Base-by-base conservation (phyloP, 2,888 invertebrate genomes). In the Drosophila affinis region DNA sequence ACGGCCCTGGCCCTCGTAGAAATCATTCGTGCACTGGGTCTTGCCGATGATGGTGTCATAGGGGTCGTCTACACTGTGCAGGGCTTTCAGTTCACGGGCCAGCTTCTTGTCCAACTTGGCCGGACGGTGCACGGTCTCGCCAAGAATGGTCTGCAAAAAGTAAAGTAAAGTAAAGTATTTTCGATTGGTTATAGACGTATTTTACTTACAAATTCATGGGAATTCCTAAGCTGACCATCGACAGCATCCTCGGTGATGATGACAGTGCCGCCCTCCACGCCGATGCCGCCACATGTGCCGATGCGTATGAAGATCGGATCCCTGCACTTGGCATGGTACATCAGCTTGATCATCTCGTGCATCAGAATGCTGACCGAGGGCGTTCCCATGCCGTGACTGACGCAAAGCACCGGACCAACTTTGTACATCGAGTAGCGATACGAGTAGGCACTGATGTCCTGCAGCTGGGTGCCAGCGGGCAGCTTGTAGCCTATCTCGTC, bases 1-100 rank as follows among this genome's bases (percentile, higher is more conserved):
- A 48, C 99, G 95, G 18, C 97, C 98, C 93, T 99, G 99, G 34
- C 98, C 98, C 94, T 99, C 99, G 92, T 99, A 99, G 91, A 99
- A 99, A 92, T 99, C 99, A 90, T 97, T 96, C 10, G 99, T 97
- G 93, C 99, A 98, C 95, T 99, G 95, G 0, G 99, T 99, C 91
- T 96, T 97, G 53, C 99, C 99, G 56, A 94, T 94, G 46, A 97
- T 94, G 0, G 97, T 97, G 60, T 97, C 96, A 91, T 97, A 98
- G 0, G 97, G 97, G 90, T 97, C 96, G 83, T 96, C 95, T 29
- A 71, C 45, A 83, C 95, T 95, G 0, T 96, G 94, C 68, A 98
- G 92, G 0, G 94, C 94, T 88, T 95, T 95, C 57, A 99, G 92
- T 87, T 98, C 98, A 44, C 95, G 94, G 17, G 95, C 95, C 79